Percentiles rank a stretch among this genome's conserved stretches.
These are phyloP conservation scores for Drosophila diplacantha DNA, from an alignment of 2,888 invertebrate species.

Conservation along the genomic window DNA sequence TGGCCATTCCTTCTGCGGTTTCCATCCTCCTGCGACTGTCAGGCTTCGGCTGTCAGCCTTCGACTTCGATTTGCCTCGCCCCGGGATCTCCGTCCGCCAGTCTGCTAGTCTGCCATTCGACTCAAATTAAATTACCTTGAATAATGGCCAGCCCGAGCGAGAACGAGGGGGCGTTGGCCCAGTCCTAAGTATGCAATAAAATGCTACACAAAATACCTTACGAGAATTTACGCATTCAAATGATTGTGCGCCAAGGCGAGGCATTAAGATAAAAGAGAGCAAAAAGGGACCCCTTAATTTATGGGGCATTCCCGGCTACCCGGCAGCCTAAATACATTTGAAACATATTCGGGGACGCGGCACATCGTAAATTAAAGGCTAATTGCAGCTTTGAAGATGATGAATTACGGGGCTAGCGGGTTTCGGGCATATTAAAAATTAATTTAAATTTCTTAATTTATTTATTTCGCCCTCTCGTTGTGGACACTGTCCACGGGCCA, in stretches of 20 bases:
- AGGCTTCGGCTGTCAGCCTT: slow-evolving; percentile 7
- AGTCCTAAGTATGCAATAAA: slow-evolving; percentile 62
- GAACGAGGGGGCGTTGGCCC: slow-evolving; percentile 29
- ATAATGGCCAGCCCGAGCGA: slow-evolving; percentile 39
- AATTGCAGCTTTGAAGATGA: slow-evolving; percentile 67
- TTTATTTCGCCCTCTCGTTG: slow-evolving; percentile 41
- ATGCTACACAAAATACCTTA: slow-evolving; percentile 51
- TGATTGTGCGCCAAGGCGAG: slow-evolving; percentile 48
- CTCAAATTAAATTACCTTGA: slow-evolving; percentile 55
- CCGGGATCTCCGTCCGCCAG: slow-evolving; percentile 3
- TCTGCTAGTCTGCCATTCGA: slow-evolving; percentile 35
- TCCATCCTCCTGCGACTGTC: slow-evolving; percentile 6
- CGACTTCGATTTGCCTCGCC: slow-evolving; percentile 33
- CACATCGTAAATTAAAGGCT: slow-evolving; percentile 63
- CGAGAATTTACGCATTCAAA: slow-evolving; percentile 58
- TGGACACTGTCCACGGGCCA: slow-evolving; percentile 36
- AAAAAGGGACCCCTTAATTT: slow-evolving; percentile 60
- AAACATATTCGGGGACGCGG: slow-evolving; percentile 28
- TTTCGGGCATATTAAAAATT: slow-evolving; percentile 58
- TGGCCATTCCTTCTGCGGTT: slow-evolving; percentile 22
- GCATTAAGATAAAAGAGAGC: slow-evolving; percentile 40
- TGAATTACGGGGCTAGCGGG: slow-evolving; percentile 42
- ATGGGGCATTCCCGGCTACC: slow-evolving; percentile 42
- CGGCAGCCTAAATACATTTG: slow-evolving; percentile 24
- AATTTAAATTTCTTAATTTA: slow-evolving; percentile 61